phyloP scores from a whole-genome alignment of 2,888 invertebrate genomes.

The Phasia obesa region DNA sequence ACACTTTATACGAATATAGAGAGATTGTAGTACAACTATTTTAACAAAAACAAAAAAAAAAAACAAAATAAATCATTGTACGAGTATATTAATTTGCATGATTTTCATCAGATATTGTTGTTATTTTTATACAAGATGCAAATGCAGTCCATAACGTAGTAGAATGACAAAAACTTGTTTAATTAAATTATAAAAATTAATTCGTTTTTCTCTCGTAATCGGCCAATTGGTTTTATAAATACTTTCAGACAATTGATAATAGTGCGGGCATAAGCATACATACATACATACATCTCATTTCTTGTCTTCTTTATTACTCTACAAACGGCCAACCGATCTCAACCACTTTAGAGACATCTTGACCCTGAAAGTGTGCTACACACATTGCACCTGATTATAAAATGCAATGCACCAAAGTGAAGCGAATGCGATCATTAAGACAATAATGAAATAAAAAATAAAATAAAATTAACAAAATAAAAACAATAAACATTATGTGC shows the following conservation, averaged over 20 bases:
- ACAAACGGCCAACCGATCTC: not conserved
- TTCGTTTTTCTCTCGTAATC: not conserved
- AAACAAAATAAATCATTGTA: no score
- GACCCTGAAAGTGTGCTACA: constrained; percentile 61
- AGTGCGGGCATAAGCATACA: not conserved
- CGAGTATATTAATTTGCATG: constrained; percentile 14
- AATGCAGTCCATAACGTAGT: not conserved
- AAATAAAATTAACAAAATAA: not conserved
- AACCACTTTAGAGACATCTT: constrained; percentile 48
- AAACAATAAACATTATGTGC: not conserved
- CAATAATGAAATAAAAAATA: constrained; percentile 14
- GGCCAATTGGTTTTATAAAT: not conserved
- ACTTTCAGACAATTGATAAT: constrained; percentile 3
- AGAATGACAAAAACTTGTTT: constrained; percentile 21
- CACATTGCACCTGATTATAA: constrained; percentile 56
- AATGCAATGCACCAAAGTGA: constrained; percentile 16
- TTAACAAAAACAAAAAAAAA: no score
- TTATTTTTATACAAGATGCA: constrained; percentile 29
- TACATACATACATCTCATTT: not conserved
- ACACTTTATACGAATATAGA: not conserved
- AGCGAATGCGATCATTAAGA: constrained; percentile 35
- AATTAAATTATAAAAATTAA: constrained; percentile 7
- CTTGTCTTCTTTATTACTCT: not conserved
- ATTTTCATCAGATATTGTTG: constrained; percentile 8
- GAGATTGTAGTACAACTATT: not conserved